These are phyloP conservation scores for Nebria salina DNA, from an alignment of 2,888 invertebrate species.

Conservation along the genomic window DNA sequence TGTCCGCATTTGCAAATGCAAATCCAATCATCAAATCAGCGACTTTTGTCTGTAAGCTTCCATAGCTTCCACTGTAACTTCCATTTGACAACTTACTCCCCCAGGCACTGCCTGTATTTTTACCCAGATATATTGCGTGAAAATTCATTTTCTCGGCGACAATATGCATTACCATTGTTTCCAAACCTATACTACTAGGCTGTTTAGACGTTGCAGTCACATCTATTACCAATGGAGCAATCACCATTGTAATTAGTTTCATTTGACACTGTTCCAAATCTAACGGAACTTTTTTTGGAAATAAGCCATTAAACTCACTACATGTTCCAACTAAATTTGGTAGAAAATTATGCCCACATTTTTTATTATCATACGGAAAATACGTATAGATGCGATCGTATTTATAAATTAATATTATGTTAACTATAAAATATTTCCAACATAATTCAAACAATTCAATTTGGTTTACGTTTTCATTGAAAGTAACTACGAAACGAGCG, in stretches of 20 bases:
- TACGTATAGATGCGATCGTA: constrained; percentile 15
- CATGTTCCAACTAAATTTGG: constrained; percentile 11
- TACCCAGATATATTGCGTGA: neutral
- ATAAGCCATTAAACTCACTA: neutral
- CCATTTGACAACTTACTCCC: constrained; percentile 62
- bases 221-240: constrained; percentile 12
- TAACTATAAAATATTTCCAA: constrained; percentile 26
- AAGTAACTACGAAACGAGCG: constrained; percentile 14
- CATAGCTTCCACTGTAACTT: constrained; percentile 65
- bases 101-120: constrained; percentile 50
- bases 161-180: constrained; percentile 15
- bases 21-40: constrained; percentile 67
- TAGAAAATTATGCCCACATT: constrained; percentile 24
- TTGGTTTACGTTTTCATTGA: constrained; percentile 9
- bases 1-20: constrained; percentile 68
- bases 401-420: constrained; percentile 22
- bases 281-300: constrained; percentile 24
- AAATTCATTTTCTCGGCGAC: constrained; percentile 18
- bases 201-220: neutral
- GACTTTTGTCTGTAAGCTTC: constrained; percentile 57
- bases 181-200: constrained; percentile 17
- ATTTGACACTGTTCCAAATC: constrained; percentile 14
- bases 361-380: constrained; percentile 25
- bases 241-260: neutral
- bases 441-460: constrained; percentile 25